Conservation (phyloP, 2,797 vertebrate species). For the Poecilia velifera region DNA sequence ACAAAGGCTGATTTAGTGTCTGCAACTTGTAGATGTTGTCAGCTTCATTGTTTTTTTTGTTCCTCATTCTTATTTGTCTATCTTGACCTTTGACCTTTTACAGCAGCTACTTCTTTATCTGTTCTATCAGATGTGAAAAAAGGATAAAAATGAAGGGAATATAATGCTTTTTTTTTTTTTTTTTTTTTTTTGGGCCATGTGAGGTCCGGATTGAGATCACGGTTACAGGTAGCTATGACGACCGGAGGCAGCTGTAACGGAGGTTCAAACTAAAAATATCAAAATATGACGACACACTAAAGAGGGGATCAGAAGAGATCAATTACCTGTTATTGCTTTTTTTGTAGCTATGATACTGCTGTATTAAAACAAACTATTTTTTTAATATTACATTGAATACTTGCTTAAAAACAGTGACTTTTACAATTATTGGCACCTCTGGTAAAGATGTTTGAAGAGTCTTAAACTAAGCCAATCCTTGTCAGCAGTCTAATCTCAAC, state of each 20-base stretch:
- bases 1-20: not conserved
- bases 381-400: not conserved
- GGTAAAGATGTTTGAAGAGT: not conserved
- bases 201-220: not conserved
- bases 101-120: constrained; percentile 16
- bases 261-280: constrained; percentile 18
- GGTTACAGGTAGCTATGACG: not conserved
- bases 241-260: constrained; percentile 19
- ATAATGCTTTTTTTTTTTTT: not conserved
- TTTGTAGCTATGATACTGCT: not conserved
- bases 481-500: not conserved
- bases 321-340: not conserved
- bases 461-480: not conserved
- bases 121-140: not conserved
- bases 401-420: not conserved
- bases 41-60: not conserved
- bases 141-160: not conserved
- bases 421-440: not conserved
- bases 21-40: constrained; percentile 6
- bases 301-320: not conserved
- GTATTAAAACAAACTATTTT: not conserved
- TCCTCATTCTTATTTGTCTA: constrained; percentile 2
- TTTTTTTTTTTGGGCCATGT: not conserved
- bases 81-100: constrained; percentile 19
- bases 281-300: not conserved